Percentiles rank a stretch among this genome's conserved stretches.
Evolutionary conservation across 2,888 invertebrate genomes (phyloP).

Genomic region (Drosophila anomalata): DNA sequence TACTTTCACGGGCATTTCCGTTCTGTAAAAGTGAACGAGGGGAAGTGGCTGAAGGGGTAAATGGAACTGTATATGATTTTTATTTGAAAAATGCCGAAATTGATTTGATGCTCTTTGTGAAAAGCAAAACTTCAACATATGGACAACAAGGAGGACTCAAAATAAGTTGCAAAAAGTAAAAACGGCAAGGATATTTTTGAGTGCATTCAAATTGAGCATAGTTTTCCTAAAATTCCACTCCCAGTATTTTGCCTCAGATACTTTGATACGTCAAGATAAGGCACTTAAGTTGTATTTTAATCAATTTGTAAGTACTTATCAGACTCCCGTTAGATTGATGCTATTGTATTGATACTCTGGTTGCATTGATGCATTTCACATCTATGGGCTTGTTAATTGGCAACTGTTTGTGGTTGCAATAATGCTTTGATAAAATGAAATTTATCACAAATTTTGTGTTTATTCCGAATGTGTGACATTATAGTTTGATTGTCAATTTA

Average conservation of each 20-base stretch:
- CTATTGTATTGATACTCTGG: neutral
- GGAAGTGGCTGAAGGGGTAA: slow-evolving; percentile 31
- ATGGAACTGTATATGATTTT: slow-evolving; percentile 64
- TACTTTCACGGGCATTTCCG: slow-evolving; percentile 71
- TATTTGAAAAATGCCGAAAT: slow-evolving; percentile 63
- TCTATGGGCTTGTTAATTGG: slow-evolving; percentile 44
- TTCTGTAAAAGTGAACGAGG: slow-evolving; percentile 61
- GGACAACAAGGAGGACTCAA: slow-evolving; percentile 1
- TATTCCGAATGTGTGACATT: slow-evolving; percentile 40
- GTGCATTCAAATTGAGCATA: slow-evolving; percentile 39
- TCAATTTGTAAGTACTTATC: neutral
- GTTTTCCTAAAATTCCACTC: slow-evolving; percentile 1
- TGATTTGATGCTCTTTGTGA: slow-evolving; percentile 57
- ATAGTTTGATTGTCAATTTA: slow-evolving; percentile 43
- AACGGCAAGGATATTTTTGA: slow-evolving; percentile 12
- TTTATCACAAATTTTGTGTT: slow-evolving; percentile 18
- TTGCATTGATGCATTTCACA: slow-evolving; percentile 2
- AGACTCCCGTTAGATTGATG: neutral
- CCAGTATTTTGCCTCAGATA: neutral
- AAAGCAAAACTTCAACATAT: slow-evolving; percentile 3
- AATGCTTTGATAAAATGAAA: slow-evolving; percentile 24
- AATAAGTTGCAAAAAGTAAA: neutral
- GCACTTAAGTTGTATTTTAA: neutral
- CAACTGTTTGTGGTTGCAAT: slow-evolving; percentile 25
- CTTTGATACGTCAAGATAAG: neutral